Evolutionary conservation across 2,888 invertebrate species (phyloP).

Genomic region (Fragum fragum): DNA sequence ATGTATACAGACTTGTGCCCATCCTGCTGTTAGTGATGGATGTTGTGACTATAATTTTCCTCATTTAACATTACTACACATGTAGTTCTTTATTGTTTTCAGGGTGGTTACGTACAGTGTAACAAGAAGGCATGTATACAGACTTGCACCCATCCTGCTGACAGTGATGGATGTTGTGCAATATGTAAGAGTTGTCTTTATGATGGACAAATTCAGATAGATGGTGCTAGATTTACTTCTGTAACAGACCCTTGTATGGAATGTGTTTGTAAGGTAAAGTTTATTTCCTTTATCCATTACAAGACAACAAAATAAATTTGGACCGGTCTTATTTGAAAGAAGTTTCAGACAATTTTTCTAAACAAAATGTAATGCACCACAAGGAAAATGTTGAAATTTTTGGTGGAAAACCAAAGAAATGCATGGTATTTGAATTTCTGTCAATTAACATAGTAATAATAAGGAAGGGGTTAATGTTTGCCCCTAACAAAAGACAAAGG

Average conservation of each 20-base stretch:
- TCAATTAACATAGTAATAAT: too few relatives aligned
- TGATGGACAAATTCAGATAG: slow-evolving; percentile 41
- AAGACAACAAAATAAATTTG: too few relatives aligned
- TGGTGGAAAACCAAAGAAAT: too few relatives aligned
- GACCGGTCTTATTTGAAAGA: too few relatives aligned
- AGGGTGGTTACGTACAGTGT: slow-evolving; percentile 68
- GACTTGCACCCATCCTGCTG: slow-evolving; percentile 75
- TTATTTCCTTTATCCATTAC: background rate
- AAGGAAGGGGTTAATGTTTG: too few relatives aligned
- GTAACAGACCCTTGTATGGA: slow-evolving; percentile 68
- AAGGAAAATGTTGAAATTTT: too few relatives aligned
- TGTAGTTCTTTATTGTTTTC: slow-evolving; percentile 13
- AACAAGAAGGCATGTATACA: slow-evolving; percentile 65
- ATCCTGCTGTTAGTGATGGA: slow-evolving; percentile 73
- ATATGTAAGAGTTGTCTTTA: slow-evolving; percentile 57
- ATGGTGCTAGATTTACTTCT: slow-evolving; percentile 63
- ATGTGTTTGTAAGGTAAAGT: slow-evolving; percentile 60
- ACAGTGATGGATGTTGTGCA: slow-evolving; percentile 73
- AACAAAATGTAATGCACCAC: too few relatives aligned
- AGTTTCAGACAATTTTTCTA: too few relatives aligned
- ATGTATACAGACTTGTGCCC: slow-evolving; percentile 73
- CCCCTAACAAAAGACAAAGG: too few relatives aligned
- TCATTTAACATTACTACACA: too few relatives aligned
- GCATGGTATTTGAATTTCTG: too few relatives aligned
- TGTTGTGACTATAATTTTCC: too few relatives aligned